Evolutionary conservation across 2,113 vertebrate species (phyloP), one percentile per base, ranked within the genome.

Genomic region (Campylomormyrus numenius): DNA sequence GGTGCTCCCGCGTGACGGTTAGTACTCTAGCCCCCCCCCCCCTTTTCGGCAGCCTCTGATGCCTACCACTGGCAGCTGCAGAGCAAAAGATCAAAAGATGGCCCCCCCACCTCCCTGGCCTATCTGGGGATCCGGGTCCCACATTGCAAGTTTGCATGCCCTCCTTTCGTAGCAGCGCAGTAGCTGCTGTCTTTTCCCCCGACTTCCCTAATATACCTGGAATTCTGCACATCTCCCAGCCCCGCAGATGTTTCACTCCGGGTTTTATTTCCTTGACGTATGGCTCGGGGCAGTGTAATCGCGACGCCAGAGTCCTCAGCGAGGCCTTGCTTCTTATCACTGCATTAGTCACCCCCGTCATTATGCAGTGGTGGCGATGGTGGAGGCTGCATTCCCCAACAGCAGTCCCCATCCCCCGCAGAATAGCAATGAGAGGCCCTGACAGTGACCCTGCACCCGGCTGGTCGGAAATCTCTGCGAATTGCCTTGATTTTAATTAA

Each of bases 341-440:
- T 62, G 10, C 1, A 10, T 96, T 96, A 95, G 94, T 96, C 93
- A 94, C 92, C 91, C 50, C 2, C 11, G 90, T 94, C 94, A 93
- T 96, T 95, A 92, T 92, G 93, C 95, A 95, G 95, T 94, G 92
- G 94, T 87, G 88, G 49, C 89, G 9, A 93, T 70, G 92, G 92
- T 93, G 94, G 92, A 92, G n/a, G 62, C 27, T 3, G 3, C 10
- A 90, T 95, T 95, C 94, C 93, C 94, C 93, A 94, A 92, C 95
- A 92, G 92, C 93, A 92, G 92, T 94, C 94, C 94, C 94, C 91
- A 83, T 93, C 93, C 92, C 93, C 93, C 90, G 1, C 35, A 0
- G 93, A 94, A 94, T 95, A 94, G 94, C 94, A 95, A 92, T 94
- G 93, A 95, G 93, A 85, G 86, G 42, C 58, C 92, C 92, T 89